Evolutionary conservation across 2,888 invertebrate genomes (phyloP), one percentile per base, ranked within the genome.

Genomic region (Drosophila acutilabella): DNA sequence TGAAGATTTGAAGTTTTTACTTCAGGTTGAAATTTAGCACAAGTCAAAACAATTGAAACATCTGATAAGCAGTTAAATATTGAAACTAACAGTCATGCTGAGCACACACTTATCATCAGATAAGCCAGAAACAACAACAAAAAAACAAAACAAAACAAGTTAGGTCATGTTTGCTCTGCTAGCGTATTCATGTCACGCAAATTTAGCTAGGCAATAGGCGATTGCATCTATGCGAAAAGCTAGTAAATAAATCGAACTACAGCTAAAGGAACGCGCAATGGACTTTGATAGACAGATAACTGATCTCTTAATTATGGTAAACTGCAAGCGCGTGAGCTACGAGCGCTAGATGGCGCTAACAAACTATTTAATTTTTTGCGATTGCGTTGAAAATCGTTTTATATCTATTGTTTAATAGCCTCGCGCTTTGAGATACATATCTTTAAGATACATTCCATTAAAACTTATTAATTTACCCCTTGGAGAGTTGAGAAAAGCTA

Each of bases 21-120:
- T 26, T 26, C 7, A 26, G 20, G 5, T 23, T 6, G 6, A 23
- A 23, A 23, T 23, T 11, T 33, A 11, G 13, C 36, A 4, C 36
- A 11, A 36, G 14, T 30, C 18, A 14, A 23, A 51, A 33, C 51
- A 50, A 51, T 41, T 14, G 14, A 42, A 33, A 33, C 36, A 13
- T 14, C 14, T 60, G 64, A 64, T 64, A 64, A 52, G 51, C 13
- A 36, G 13, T 4, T 33, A 26, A 44, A 30, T 51, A 38, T 38
- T 26, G 11, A 38, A 45, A 18, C 26, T 40, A 13, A 64, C 4
- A 64, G 64, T 64, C 64, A 64, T 64, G 64, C 51, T 64, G 64
- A 64, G 45, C 20, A 20, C 44, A 36, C 58, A 23, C 51, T 11
- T 51, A 38, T 60, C 33, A 10, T 3, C 11, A 60, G 64, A 64